Conservation (phyloP, 2,113 vertebrate species). For the Rostratula benghalensis region DNA sequence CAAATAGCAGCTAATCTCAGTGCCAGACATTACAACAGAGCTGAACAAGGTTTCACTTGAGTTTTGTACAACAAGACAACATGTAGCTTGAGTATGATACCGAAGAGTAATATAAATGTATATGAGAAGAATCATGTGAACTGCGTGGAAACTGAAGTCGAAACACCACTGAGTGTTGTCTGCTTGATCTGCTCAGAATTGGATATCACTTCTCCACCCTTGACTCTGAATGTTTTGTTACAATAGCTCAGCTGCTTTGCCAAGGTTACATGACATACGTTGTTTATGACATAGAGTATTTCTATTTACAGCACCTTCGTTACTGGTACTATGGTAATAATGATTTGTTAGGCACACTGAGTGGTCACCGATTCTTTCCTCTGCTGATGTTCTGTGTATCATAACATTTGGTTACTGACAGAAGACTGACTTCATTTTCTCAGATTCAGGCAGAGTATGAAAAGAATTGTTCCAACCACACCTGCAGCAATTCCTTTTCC, state of each 20-base stretch:
- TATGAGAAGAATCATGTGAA: not conserved
- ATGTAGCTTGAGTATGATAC: not conserved
- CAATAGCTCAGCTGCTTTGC: conserved; percentile 55
- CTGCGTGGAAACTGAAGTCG: not conserved
- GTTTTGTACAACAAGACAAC: not conserved
- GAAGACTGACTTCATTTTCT: not conserved
- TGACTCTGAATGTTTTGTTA: conserved; percentile 23
- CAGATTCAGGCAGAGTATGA: not conserved
- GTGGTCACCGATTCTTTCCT: conserved; percentile 62
- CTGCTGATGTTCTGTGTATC: conserved; percentile 18
- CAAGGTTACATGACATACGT: conserved; percentile 38
- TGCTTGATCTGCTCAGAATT: not conserved
- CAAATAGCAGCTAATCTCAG: conserved; percentile 33
- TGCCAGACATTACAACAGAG: not conserved
- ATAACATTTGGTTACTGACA: not conserved
- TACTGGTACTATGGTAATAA: conserved; percentile 66
- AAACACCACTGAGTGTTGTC: not conserved
- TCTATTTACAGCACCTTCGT: conserved; percentile 72
- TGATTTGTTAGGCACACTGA: conserved; percentile 72
- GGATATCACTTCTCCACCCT: not conserved
- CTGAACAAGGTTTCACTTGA: not conserved
- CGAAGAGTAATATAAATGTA: not conserved
- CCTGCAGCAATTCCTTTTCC: not conserved
- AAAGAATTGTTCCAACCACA: not conserved
- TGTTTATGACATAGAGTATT: conserved; percentile 61